Conservation (phyloP, 2,113 vertebrate genomes). For the Hemiprocne comata region DNA sequence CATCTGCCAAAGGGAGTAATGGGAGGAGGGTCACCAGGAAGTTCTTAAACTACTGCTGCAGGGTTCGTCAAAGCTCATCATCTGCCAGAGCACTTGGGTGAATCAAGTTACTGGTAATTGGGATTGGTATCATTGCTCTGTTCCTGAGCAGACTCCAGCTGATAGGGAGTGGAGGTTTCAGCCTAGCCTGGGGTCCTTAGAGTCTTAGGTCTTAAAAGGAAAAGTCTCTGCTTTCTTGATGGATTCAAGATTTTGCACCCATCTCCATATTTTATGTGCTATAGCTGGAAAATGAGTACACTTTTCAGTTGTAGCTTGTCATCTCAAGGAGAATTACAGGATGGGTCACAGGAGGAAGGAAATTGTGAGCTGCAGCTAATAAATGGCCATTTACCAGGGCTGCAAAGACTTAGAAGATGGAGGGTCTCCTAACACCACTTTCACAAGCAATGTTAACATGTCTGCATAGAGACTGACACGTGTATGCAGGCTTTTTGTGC, state of each 20-base stretch:
- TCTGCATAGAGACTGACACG: conserved; percentile 22
- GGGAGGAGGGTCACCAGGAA: conserved; percentile 15
- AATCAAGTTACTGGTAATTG: conserved; percentile 16
- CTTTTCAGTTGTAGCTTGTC: conserved; percentile 61
- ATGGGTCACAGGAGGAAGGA: conserved; percentile 3
- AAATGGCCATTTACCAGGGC: conserved; percentile 38
- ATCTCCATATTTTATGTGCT: conserved; percentile 49
- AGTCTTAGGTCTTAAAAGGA: neutral
- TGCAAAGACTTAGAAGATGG: neutral
- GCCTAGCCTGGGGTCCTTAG: neutral
- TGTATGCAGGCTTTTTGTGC: neutral
- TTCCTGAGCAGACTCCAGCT: neutral
- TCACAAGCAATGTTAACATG: conserved; percentile 44
- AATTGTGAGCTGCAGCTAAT: conserved; percentile 47
- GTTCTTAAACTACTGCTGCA: conserved; percentile 12
- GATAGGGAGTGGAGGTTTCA: neutral
- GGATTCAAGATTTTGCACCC: conserved; percentile 23
- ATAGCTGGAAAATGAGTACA: conserved; percentile 11
- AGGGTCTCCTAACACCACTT: conserved; percentile 39
- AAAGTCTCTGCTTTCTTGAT: conserved; percentile 41
- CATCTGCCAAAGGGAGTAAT: conserved; percentile 1
- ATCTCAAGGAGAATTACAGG: conserved; percentile 58
- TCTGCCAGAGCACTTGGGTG: conserved; percentile 4
- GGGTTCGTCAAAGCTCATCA: neutral
- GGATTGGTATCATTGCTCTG: neutral